phyloP scores from a whole-genome alignment of 1,140 invertebrate species.

The Xylocopa sonorina region DNA sequence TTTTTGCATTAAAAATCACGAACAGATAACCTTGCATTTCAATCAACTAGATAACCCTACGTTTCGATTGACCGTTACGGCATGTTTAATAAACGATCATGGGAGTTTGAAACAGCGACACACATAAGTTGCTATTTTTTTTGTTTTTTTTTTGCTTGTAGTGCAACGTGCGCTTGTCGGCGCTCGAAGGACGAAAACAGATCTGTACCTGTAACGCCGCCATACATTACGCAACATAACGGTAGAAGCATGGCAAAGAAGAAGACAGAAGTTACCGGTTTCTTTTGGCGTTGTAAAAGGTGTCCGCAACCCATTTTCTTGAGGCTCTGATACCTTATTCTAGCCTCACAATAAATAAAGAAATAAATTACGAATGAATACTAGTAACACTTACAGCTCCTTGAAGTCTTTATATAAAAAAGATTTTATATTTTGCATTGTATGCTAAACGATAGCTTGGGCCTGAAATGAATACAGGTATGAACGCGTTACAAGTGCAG shows the following conservation, averaged over 20 bases:
- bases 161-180: conserved; percentile 1
- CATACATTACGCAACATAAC: conserved; percentile 50
- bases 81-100: conserved; percentile 1
- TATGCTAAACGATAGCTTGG: not conserved
- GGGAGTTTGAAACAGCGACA: conserved; percentile 7
- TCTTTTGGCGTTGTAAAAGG: conserved; percentile 33
- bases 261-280: conserved; percentile 41
- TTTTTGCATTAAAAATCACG: too few relatives aligned
- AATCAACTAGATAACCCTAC: conserved; percentile 11
- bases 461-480: too few relatives aligned
- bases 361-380: not conserved
- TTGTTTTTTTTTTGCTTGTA: conserved; percentile 17
- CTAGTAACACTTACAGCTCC: not conserved
- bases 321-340: conserved; percentile 1
- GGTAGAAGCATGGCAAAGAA: conserved; percentile 32
- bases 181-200: conserved; percentile 37
- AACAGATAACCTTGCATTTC: not conserved
- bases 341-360: not conserved
- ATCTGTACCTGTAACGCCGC: conserved; percentile 32
- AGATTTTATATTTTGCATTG: not conserved
- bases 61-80: not conserved
- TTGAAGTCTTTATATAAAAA: not conserved
- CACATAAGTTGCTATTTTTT: conserved; percentile 15
- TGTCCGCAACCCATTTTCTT: conserved; percentile 32
- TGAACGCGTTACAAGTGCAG: not conserved